Base-by-base conservation (phyloP, 2,888 invertebrate genomes). In the Leptinotarsa rubiginosa region DNA sequence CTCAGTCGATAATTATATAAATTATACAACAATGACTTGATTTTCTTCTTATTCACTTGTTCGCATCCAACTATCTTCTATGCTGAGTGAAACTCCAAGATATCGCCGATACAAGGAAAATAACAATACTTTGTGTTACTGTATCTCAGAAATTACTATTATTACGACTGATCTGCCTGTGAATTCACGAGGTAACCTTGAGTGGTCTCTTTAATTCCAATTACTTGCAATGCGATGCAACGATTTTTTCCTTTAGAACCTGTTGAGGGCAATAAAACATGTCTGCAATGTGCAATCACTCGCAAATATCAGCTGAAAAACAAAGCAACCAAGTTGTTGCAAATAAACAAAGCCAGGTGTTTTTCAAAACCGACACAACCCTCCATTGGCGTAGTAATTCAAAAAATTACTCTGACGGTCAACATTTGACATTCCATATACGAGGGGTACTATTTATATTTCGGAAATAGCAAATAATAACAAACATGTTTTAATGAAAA, bases 251-350 rank as follows among this genome's bases (percentile, higher is more conserved):
- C 5, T 31, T 7, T 16, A n/a, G 31, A 62, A 62, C 62, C 62
- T 62, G 62, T 62, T 62, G 41, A 31, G 15, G 31, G n/a, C 41
- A 41, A 18, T 62, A 41, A 62, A 62, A 62, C 62, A 31, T 62
- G 62, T 62, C 62, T 62, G 62, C 62, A 41, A 41, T 62, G 62
- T 62, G 62, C 62, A 62, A 62, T 62, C 62, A n/a, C 25, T n/a
- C 31, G 31, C n/a, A 62, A 62, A 62, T 62, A 62, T 62, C 62
- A n/a, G 41, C 31, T 62, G n/a, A 62, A 62, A 62, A 62, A 62
- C 7, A n/a, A 56, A 56, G 41, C 10, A 62, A 31, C n/a, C 5
- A 2, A 41, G 41, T 62, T 41, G 62, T 62, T 62, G 62, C 41
- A 31, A 41, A n/a, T 62, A 31, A 62, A 62, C 62, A 62, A 41